Conservation (phyloP, 2,797 vertebrate species). For the Clarias laeviceps region DNA sequence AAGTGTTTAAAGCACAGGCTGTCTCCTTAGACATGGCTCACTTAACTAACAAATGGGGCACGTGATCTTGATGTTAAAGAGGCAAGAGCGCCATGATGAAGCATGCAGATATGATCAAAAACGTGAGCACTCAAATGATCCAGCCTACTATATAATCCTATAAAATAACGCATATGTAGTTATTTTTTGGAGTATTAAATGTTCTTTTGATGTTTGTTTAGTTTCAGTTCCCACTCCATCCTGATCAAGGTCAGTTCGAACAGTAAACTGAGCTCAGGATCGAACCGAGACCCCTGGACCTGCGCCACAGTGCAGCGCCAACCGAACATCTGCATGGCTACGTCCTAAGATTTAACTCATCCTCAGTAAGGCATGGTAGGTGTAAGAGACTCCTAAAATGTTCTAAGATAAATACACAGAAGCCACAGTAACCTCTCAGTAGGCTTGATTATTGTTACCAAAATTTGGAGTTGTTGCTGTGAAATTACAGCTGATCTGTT, state of each 20-base stretch:
- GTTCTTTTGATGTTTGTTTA: neutral
- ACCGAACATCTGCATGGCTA: neutral
- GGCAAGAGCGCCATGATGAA: neutral
- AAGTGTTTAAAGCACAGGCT: neutral
- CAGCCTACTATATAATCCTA: neutral
- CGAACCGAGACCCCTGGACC: neutral
- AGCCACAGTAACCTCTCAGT: neutral
- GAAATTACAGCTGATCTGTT: neutral
- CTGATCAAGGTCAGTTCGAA: neutral
- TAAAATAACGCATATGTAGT: neutral
- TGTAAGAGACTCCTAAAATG: neutral
- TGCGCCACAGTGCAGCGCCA: neutral
- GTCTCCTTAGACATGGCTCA: conserved; percentile 9
- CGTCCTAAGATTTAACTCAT: too few species aligned
- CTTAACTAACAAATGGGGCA: neutral
- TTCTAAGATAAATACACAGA: neutral
- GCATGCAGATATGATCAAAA: neutral
- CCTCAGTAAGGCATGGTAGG: neutral
- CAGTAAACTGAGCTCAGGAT: neutral
- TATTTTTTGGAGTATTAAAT: neutral
- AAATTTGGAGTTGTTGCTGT: neutral
- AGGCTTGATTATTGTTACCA: neutral
- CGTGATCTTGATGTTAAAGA: neutral
- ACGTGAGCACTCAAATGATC: neutral
- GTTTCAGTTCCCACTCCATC: too few species aligned